Conservation (phyloP, 2,888 invertebrate species). For the Parnassius mnemosyne region DNA sequence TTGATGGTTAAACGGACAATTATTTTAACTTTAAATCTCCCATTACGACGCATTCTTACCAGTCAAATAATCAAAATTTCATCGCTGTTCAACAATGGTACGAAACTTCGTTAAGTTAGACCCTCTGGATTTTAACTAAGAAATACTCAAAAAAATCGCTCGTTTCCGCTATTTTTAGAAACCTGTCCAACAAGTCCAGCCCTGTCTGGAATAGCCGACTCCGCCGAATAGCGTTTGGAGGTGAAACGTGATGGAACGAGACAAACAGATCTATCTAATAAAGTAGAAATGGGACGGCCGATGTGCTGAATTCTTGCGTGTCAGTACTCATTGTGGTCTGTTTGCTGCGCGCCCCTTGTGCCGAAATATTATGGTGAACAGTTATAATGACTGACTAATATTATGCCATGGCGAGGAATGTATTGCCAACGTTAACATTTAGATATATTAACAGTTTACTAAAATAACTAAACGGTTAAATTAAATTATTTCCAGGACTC, state of each 20-base stretch:
- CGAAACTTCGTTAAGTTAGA: constrained; percentile 28
- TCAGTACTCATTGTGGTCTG: constrained; percentile 49
- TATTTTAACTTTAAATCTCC: neutral
- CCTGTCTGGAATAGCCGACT: constrained; percentile 61
- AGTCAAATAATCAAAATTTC: constrained; percentile 1
- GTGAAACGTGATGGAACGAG: constrained; percentile 73
- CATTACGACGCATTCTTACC: neutral
- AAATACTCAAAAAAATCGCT: constrained; percentile 61
- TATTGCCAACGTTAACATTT: too few relatives aligned
- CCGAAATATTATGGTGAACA: constrained; percentile 37
- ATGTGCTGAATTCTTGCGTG: constrained; percentile 69
- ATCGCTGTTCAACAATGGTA: constrained; percentile 6
- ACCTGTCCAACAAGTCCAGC: constrained; percentile 68
- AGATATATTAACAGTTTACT: neutral
- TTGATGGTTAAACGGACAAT: neutral
- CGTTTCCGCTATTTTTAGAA: constrained; percentile 74
- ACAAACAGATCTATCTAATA: constrained; percentile 53
- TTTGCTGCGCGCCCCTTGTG: constrained; percentile 32
- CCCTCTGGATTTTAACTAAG: constrained; percentile 40
- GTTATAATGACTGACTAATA: constrained; percentile 38
- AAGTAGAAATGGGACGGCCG: constrained; percentile 64
- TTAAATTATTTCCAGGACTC: neutral
- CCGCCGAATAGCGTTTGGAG: constrained; percentile 69
- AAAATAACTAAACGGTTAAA: neutral
- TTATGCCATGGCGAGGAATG: constrained; percentile 6